phyloP scores from a whole-genome alignment of 1,140 invertebrate genomes.

The Ganaspis sp. region DNA sequence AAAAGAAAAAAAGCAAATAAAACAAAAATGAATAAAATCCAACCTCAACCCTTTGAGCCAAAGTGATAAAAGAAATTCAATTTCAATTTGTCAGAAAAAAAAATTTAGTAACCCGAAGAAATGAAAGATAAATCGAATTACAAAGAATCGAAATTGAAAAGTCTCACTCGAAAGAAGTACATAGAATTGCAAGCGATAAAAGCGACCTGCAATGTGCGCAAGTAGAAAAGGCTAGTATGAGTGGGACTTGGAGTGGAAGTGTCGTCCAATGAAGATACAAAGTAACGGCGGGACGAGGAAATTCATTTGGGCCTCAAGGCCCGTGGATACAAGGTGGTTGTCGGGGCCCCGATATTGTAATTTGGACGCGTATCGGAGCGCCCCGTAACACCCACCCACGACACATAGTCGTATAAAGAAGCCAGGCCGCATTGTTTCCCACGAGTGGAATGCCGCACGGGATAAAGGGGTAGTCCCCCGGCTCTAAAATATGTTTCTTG shows the following conservation, averaged over 20 bases:
- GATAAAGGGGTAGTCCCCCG: slow-evolving; percentile 57
- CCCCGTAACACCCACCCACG: slow-evolving; percentile 63
- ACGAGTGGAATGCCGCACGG: slow-evolving; percentile 69
- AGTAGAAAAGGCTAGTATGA: neutral
- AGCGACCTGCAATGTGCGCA: too few species aligned
- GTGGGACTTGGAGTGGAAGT: neutral
- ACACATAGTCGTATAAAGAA: slow-evolving; percentile 69
- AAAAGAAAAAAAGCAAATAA: too few species aligned
- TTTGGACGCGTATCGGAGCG: slow-evolving; percentile 48
- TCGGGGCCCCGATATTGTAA: slow-evolving; percentile 32
- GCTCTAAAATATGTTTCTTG: slow-evolving; percentile 67
- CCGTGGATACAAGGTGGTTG: neutral
- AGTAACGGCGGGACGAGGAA: slow-evolving; percentile 23
- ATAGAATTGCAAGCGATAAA: too few species aligned
- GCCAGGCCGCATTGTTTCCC: slow-evolving; percentile 72
- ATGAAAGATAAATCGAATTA: too few species aligned
- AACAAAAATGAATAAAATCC: too few species aligned
- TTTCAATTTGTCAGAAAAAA: too few species aligned
- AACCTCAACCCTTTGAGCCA: too few species aligned
- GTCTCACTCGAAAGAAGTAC: too few species aligned
- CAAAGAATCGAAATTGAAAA: too few species aligned
- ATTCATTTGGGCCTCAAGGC: neutral
- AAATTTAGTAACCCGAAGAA: too few species aligned
- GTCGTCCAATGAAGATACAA: slow-evolving; percentile 26
- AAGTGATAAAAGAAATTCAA: too few species aligned